Evolutionary conservation across 1,140 invertebrate genomes (phyloP).

Genomic region (Lordiphosa mommai): DNA sequence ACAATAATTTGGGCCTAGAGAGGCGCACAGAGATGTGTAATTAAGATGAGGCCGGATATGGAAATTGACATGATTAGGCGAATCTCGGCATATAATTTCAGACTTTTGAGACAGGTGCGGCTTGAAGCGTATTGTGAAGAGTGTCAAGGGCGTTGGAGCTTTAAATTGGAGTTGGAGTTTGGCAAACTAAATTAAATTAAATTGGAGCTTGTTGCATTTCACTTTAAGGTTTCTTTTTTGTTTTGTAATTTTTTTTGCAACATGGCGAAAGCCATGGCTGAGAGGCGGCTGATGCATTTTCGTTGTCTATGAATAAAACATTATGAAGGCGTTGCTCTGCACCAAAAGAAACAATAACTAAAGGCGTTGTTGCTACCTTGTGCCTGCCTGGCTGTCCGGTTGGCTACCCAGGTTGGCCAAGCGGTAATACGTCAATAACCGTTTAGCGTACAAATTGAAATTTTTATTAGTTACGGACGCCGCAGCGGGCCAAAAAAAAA

Average conservation of each 20-base stretch:
- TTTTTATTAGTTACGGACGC: constrained; percentile 74
- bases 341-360: constrained; percentile 72
- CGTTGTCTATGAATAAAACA: constrained; percentile 66
- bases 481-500: constrained; percentile 14
- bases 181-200: constrained; percentile 1
- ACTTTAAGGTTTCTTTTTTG: background rate
- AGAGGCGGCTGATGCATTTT: constrained; percentile 8
- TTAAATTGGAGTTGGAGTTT: background rate
- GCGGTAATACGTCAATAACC: constrained; percentile 77
- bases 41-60: constrained; percentile 54
- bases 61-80: constrained; percentile 41
- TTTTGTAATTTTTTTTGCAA: background rate
- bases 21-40: constrained; percentile 28
- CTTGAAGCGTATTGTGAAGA: background rate
- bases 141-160: constrained; percentile 28
- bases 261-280: constrained; percentile 39
- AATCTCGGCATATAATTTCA: constrained; percentile 34
- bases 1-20: constrained; percentile 47
- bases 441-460: constrained; percentile 78
- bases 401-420: constrained; percentile 27
- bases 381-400: constrained; percentile 14
- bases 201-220: constrained; percentile 6
- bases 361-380: constrained; percentile 71
- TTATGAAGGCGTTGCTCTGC: constrained; percentile 70
- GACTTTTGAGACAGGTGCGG: constrained; percentile 9